Conservation (phyloP, 2,797 vertebrate genomes). For the Chiloscyllium punctatum region DNA sequence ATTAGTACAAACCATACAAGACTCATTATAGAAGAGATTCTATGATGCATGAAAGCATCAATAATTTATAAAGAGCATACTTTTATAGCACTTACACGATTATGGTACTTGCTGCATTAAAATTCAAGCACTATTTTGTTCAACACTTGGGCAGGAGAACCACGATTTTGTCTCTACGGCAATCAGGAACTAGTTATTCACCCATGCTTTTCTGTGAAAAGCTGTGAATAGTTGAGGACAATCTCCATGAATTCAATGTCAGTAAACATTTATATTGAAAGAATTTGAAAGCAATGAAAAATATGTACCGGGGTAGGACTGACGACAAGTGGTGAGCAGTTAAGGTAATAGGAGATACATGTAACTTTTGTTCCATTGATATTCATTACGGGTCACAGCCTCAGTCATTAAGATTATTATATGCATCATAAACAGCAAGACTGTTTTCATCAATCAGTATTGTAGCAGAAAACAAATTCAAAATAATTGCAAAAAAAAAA, state of each 20-base stretch:
- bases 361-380: not conserved
- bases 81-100: no score
- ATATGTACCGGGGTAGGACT: not conserved
- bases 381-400: not conserved
- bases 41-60: not conserved
- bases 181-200: not conserved
- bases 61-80: not conserved
- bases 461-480: not conserved
- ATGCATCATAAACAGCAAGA: not conserved
- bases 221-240: not conserved
- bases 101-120: not conserved
- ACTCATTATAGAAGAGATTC: not conserved
- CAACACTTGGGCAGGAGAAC: not conserved
- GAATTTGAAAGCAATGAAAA: not conserved
- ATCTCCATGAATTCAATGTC: not conserved
- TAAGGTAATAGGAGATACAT: not conserved
- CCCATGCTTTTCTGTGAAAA: not conserved
- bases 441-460: not conserved
- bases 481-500: not conserved
- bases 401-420: not conserved
- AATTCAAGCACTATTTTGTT: not conserved
- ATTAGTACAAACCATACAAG: not conserved
- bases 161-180: not conserved
- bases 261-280: not conserved
- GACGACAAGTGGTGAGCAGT: not conserved